Conservation (phyloP, 2,797 vertebrate genomes). For the Pangasius krempfi region DNA sequence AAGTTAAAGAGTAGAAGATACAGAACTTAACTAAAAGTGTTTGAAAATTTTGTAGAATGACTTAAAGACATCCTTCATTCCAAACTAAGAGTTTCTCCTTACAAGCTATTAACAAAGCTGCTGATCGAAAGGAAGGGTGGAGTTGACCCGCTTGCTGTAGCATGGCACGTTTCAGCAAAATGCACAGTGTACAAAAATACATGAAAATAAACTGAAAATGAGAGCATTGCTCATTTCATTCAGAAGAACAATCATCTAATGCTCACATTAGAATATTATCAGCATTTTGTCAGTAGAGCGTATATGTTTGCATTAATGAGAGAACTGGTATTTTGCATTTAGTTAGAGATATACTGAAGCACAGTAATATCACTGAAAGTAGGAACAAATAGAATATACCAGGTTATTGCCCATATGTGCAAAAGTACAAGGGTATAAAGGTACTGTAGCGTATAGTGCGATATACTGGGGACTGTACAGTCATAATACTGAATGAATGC, state of each 20-base stretch:
- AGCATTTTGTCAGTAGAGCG: background rate
- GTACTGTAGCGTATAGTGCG: background rate
- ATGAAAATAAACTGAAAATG: background rate
- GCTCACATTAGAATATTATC: background rate
- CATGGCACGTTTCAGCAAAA: background rate
- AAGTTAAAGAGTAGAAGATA: background rate
- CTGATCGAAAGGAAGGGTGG: too few species aligned
- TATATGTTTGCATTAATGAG: too few species aligned
- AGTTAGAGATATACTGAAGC: too few species aligned
- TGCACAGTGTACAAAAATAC: too few species aligned
- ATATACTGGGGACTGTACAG: background rate
- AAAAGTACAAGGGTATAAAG: background rate
- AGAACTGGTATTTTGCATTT: too few species aligned
- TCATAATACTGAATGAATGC: background rate
- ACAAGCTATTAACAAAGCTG: too few species aligned
- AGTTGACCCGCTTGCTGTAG: background rate
- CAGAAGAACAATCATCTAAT: too few species aligned
- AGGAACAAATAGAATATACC: background rate
- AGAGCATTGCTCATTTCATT: too few species aligned
- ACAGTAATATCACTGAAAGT: too few species aligned
- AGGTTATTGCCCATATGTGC: background rate
- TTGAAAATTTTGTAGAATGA: background rate
- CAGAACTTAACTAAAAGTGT: background rate
- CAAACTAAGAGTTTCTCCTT: too few species aligned
- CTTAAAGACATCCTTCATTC: background rate